Evolutionary conservation across 2,888 invertebrate species (phyloP).

Genomic region (Drosophila emarginata): DNA sequence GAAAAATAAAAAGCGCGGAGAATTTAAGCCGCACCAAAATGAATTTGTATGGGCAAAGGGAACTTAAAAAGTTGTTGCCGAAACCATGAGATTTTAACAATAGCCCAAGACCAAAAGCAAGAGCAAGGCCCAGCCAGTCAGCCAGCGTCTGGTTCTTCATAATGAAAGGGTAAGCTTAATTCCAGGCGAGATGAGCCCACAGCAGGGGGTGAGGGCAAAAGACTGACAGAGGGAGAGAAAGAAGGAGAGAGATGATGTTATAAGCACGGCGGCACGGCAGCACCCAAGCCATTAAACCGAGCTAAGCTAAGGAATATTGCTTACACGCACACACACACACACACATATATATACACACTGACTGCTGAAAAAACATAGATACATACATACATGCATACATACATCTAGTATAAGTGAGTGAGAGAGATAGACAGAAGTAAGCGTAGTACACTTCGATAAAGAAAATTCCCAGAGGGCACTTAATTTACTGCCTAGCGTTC

Average conservation of each 20-base stretch:
- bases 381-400: constrained; percentile 8
- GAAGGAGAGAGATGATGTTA: neutral
- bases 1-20: constrained; percentile 16
- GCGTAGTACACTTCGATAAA: constrained; percentile 40
- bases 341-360: neutral
- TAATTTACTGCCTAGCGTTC: constrained; percentile 67
- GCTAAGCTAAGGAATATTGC: constrained; percentile 9
- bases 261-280: constrained; percentile 9
- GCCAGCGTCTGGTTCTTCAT: constrained; percentile 24
- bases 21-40: constrained; percentile 51
- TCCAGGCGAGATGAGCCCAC: constrained; percentile 31
- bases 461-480: constrained; percentile 74
- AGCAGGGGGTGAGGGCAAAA: neutral
- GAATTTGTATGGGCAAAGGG: constrained; percentile 50
- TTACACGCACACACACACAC: constrained; percentile 4
- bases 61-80: constrained; percentile 50
- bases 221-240: neutral
- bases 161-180: constrained; percentile 66
- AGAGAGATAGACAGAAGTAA: constrained; percentile 23
- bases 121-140: neutral
- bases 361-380: constrained; percentile 2
- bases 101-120: constrained; percentile 34
- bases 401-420: too few relatives aligned
- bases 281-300: constrained; percentile 49
- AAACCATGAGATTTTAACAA: constrained; percentile 32